Conservation (phyloP, 2,888 invertebrate genomes). For the Drosophila subsilvestris region DNA sequence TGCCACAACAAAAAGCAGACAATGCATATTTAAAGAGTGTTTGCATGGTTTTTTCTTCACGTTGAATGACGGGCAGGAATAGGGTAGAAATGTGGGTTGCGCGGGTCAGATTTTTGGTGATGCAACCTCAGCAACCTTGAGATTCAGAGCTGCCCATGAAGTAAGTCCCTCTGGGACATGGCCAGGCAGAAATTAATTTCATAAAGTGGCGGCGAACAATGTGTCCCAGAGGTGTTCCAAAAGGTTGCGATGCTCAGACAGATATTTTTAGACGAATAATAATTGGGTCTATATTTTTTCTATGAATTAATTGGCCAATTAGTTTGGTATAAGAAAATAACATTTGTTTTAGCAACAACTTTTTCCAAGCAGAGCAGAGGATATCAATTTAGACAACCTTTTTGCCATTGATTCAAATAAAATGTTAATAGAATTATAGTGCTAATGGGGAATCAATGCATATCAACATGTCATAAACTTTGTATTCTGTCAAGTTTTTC, state of each 20-base stretch:
- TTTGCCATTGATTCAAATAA: too few relatives aligned
- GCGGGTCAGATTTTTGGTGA: slow-evolving; percentile 3
- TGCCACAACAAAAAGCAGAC: slow-evolving; percentile 18
- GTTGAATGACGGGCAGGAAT: background rate
- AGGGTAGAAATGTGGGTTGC: background rate
- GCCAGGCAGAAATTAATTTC: slow-evolving; percentile 1
- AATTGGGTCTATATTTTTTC: background rate
- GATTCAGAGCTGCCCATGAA: slow-evolving; percentile 1
- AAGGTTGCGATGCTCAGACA: background rate
- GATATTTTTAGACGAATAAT: background rate
- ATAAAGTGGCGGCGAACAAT: background rate
- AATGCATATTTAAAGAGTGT: slow-evolving; percentile 32
- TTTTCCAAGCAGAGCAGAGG: too few relatives aligned
- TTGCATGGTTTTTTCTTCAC: slow-evolving; percentile 16
- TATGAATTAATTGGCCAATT: too few relatives aligned
- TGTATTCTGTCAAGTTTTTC: too few relatives aligned
- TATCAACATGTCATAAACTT: too few relatives aligned
- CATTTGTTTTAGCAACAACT: background rate
- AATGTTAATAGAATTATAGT: too few relatives aligned
- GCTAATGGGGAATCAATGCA: too few relatives aligned
- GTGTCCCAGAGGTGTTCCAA: background rate
- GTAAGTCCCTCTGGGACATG: background rate
- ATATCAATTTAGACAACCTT: background rate
- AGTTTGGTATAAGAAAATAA: too few relatives aligned
- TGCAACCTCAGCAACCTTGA: slow-evolving; percentile 17